Evolutionary conservation across 2,113 vertebrate genomes (phyloP), one percentile per base, ranked within the genome.

Genomic region (Vombatus ursinus): DNA sequence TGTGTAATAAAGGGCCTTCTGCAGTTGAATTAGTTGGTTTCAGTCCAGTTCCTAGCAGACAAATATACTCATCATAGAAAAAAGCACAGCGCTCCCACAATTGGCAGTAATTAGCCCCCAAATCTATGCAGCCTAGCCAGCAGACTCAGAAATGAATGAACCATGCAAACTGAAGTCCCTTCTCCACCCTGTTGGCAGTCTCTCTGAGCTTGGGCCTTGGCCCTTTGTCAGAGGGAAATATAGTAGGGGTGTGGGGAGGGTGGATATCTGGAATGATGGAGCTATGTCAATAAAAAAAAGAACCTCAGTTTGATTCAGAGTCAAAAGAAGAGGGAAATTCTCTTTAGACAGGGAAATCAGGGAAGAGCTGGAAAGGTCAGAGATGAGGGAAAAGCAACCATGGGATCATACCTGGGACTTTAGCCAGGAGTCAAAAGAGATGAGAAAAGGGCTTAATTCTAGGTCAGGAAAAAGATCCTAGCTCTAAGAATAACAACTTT

Each of bases 71-170:
- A 16, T 68, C 90, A 93, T 84, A 96, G 90, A 77, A 11, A 54
- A 68, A 90, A 94, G 54, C 37, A 51, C 57, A 23, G 3, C 37
- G 37, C n/a, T 28, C 23, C 90, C 26, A 90, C 93, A 91, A 49
- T 28, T 77, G 92, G 89, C 52, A 91, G n/a, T 61, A 91, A 90
- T 94, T 89, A 92, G 48, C 47, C 50, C 14, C 92, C 48, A 31
- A 37, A 2, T 10, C 91, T 22, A 91, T 28, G 84, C 90, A 91
- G 11, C 91, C 93, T 28, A 95, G 92, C 92, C 92, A 14, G 51
- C 94, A 90, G 23, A 2, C 90, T 96, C 93, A 89, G 89, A 92
- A 54, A n/a, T 16, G 57, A 94, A 53, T 68, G 90, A 96, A 54
- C 52, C 48, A 25, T 90, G 51, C 92, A 92, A 95, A 89, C 53